A percentile compares a stretch with the other conserved stretches of the same genome.
Evolutionary conservation across 2,888 invertebrate species (phyloP).

Genomic region (Galerucella nymphaeae): DNA sequence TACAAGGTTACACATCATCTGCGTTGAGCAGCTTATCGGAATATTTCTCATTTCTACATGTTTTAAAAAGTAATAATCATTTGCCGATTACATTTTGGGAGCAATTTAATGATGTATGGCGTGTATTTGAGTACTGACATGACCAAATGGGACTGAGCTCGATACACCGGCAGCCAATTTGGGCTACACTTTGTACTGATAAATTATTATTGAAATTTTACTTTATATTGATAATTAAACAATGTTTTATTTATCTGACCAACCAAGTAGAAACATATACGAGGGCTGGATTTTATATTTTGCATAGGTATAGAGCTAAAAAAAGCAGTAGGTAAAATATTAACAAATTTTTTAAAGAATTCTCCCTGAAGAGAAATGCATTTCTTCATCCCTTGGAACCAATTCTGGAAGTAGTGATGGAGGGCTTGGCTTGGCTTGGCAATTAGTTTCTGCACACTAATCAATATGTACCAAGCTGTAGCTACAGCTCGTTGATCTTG

Average conservation of each 20-base stretch:
- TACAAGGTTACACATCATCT: background rate
- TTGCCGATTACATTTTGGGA: conserved; percentile 46
- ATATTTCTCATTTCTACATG: conserved; percentile 15
- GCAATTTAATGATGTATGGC: conserved; percentile 47
- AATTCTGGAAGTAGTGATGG: too few species aligned
- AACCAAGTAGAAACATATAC: conserved; percentile 8
- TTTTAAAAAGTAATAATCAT: conserved; percentile 33
- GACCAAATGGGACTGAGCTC: conserved; percentile 43
- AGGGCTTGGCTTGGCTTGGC: too few species aligned
- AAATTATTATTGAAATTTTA: conserved; percentile 43
- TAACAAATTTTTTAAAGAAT: too few species aligned
- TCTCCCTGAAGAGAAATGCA: too few species aligned
- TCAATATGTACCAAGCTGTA: too few species aligned
- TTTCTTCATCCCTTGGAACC: too few species aligned
- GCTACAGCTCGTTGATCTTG: too few species aligned
- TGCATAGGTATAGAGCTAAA: too few species aligned
- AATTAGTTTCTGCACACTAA: too few species aligned
- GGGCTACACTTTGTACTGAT: conserved; percentile 40
- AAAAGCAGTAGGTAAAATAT: too few species aligned
- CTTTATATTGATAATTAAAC: conserved; percentile 25
- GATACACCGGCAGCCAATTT: conserved; percentile 34
- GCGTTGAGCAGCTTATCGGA: conserved; percentile 24
- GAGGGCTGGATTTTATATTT: too few species aligned
- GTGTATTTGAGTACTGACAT: conserved; percentile 40
- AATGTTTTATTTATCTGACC: conserved; percentile 15